A percentile compares a stretch with the other conserved stretches of the same genome.
Evolutionary conservation across 1,140 invertebrate genomes (phyloP).

Genomic region (Drosophila bocki): DNA sequence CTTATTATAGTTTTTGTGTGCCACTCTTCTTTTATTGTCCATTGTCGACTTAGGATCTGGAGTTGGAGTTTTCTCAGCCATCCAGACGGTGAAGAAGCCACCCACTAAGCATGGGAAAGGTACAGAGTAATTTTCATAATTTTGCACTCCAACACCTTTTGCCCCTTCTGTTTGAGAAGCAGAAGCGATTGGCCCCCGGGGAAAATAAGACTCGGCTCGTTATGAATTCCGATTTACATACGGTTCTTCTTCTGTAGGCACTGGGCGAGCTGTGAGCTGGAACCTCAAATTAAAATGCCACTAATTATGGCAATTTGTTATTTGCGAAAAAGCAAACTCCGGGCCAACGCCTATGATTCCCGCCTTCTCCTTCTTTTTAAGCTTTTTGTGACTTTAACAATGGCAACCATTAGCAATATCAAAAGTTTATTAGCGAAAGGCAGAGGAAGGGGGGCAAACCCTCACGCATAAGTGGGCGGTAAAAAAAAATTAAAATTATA

Average conservation of each 20-base stretch:
- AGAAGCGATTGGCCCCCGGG: constrained; percentile 19
- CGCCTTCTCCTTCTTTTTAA: constrained; percentile 1
- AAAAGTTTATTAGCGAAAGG: constrained; percentile 46
- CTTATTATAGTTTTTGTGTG: constrained; percentile 58
- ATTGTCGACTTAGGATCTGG: constrained; percentile 52
- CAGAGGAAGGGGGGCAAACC: constrained; percentile 9
- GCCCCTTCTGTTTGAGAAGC: constrained; percentile 14
- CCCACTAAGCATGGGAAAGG: constrained; percentile 71
- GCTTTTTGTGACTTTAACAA: constrained; percentile 38
- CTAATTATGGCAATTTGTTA: constrained; percentile 77
- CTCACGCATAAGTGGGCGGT: constrained; percentile 53
- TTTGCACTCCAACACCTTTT: constrained; percentile 73
- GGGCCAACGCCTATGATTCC: constrained; percentile 48
- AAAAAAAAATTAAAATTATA: constrained; percentile 28
- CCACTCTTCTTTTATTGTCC: constrained; percentile 64
- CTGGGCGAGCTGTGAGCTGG: constrained; percentile 15
- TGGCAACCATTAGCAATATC: constrained; percentile 59
- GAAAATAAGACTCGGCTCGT: constrained; percentile 22
- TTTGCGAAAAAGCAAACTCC: constrained; percentile 54
- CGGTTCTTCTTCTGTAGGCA: neutral
- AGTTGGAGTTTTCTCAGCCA: constrained; percentile 50
- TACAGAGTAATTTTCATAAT: constrained; percentile 48
- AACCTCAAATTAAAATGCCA: constrained; percentile 54
- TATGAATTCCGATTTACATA: constrained; percentile 53
- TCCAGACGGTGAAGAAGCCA: constrained; percentile 37